Evolutionary conservation across 2,113 vertebrate genomes (phyloP), one percentile per base, ranked within the genome.

Genomic region (Laticauda laticaudata): DNA sequence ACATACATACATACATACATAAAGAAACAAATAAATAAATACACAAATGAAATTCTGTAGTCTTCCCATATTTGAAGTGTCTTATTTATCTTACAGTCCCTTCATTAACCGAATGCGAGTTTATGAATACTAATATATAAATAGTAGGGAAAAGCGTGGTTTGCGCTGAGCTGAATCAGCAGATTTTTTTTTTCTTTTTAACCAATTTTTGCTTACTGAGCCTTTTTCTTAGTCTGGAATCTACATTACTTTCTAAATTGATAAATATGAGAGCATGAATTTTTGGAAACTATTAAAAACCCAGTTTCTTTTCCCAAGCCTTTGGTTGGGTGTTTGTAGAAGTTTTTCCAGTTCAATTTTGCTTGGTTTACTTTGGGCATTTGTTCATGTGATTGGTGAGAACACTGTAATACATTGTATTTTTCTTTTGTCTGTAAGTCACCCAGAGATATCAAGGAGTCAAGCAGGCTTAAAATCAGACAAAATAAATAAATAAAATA

Each of bases 151-250:
- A 24, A 11, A 48, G 24, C 9, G 15, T 59, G 24, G 5, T 29
- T 56, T 85, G 5, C 24, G 3, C 24, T 75, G 12, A 55, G 21
- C 8, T 88, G 4, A 89, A 92, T 75, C 34, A 91, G 8, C 34
- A 55, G 14, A 45, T 86, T 39, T 39, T 39, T 39, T 9, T 55
- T 6, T 34, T 14, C 10, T 1, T 45, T 18, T 43, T 1, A 81
- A 39, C 5, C 14, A 55, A 53, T 3, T 10, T 51, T 0, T 0
- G 55, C 1, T 93, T 64, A 90, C 0, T 61, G 39, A 88, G 2
- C 1, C 18, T 7, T 39, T 18, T 18, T 5, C 51, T 5, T 81
- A 69, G 21, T 69, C 24, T 43, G 21, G 85, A 12, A 34, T 39
- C 14, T 61, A 0, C 3, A 2, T 3, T 18, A 45, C 5, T 0